Percentiles rank a stretch among this genome's conserved stretches.
phyloP scores from a whole-genome alignment of 1,140 invertebrate genomes.

The Holcopasites calliopsidis region DNA sequence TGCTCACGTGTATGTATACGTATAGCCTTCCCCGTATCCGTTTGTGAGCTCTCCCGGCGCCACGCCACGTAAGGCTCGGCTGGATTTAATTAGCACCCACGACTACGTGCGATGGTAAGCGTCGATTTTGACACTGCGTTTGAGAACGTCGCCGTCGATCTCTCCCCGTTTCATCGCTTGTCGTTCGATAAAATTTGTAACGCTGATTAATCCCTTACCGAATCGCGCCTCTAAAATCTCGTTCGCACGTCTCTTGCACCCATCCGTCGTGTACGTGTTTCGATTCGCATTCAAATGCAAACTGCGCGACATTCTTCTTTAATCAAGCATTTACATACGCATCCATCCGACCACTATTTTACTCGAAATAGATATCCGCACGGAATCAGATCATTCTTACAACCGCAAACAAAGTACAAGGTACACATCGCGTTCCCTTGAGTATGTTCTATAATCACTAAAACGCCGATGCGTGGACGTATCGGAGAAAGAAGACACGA shows the following conservation, averaged over 20 bases:
- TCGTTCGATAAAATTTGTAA: not conserved
- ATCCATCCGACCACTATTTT: not conserved
- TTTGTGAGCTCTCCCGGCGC: constrained; percentile 50
- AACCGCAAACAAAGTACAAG: not conserved
- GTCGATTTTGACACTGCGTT: constrained; percentile 22
- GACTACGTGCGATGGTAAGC: not conserved
- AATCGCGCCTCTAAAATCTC: not conserved
- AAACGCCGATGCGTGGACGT: too few species aligned
- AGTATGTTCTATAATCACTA: not conserved
- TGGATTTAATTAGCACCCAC: constrained; percentile 55
- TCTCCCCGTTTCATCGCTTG: not conserved
- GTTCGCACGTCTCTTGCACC: not conserved
- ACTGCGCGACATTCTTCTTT: not conserved
- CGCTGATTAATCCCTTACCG: not conserved
- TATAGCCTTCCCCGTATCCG: constrained; percentile 58
- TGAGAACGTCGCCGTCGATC: too few species aligned
- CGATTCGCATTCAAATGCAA: constrained; percentile 16
- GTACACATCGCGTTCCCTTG: not conserved
- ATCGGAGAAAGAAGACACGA: not conserved
- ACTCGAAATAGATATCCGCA: not conserved
- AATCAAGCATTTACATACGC: not conserved
- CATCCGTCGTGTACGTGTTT: not conserved
- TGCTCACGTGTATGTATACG: constrained; percentile 54
- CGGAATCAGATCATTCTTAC: not conserved
- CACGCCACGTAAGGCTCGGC: constrained; percentile 42